Conservation (phyloP, 2,888 invertebrate species). For the Ischnus inquisitorius region DNA sequence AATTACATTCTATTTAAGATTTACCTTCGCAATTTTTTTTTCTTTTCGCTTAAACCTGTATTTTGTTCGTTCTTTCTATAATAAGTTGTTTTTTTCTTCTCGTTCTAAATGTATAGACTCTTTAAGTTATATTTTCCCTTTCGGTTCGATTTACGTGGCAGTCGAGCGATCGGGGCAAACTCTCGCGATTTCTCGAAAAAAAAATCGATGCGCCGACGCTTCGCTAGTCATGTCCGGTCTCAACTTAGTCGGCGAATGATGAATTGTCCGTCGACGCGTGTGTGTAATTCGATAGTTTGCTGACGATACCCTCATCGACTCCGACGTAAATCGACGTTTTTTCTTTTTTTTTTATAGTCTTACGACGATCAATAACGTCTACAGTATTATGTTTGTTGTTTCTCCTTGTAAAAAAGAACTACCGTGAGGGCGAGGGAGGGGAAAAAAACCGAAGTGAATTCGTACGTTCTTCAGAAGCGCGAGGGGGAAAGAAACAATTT, state of each 20-base stretch:
- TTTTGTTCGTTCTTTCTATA: conserved; percentile 74
- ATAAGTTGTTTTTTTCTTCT: conserved; percentile 67
- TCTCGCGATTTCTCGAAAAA: not conserved
- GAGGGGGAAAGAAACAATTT: conserved; percentile 34
- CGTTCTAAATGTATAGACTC: conserved; percentile 74
- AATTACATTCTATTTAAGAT: conserved; percentile 79
- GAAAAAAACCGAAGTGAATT: conserved; percentile 49
- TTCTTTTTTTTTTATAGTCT: conserved; percentile 60
- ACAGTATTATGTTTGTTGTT: conserved; percentile 75
- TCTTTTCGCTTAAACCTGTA: conserved; percentile 75
- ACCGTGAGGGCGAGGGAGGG: conserved; percentile 38
- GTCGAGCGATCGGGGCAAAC: conserved; percentile 57
- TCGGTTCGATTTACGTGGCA: conserved; percentile 75
- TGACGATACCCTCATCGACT: conserved; percentile 22
- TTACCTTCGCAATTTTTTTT: conserved; percentile 74
- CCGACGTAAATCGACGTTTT: conserved; percentile 54
- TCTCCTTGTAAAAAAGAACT: conserved; percentile 76
- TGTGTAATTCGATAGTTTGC: conserved; percentile 21
- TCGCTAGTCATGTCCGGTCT: not conserved
- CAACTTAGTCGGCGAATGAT: conserved; percentile 19
- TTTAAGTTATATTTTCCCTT: conserved; percentile 72
- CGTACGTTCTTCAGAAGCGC: conserved; percentile 16
- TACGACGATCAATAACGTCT: conserved; percentile 74
- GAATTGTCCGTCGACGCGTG: conserved; percentile 25
- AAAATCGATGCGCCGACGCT: conserved; percentile 16